Evolutionary conservation across 2,888 invertebrate genomes (phyloP).

Genomic region (Xestoiulus laeticollis): DNA sequence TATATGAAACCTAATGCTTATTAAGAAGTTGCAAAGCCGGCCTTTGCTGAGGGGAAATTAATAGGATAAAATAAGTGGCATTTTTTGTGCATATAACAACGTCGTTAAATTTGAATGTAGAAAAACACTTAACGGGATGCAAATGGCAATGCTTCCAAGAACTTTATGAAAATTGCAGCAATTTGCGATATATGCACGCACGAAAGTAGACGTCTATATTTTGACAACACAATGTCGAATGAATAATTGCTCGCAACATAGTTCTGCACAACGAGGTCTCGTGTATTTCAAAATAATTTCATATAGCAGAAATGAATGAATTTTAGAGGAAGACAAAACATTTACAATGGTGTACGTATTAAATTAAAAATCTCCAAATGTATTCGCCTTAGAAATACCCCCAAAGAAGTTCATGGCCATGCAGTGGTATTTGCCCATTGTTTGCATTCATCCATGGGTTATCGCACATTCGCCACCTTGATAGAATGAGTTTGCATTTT

Average conservation of each 20-base stretch:
- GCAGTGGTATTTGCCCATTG: background rate
- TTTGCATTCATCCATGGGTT: background rate
- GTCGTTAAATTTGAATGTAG: constrained; percentile 7
- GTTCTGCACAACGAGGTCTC: too few species aligned
- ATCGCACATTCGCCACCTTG: background rate
- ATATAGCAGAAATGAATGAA: too few species aligned
- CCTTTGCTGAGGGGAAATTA: constrained; percentile 2
- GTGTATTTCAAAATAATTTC: too few species aligned
- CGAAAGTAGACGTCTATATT: too few species aligned
- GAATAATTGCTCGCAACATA: too few species aligned
- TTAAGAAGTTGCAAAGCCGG: background rate
- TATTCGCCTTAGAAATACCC: background rate
- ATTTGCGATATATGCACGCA: too few species aligned
- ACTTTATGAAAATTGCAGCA: too few species aligned
- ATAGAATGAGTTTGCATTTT: background rate
- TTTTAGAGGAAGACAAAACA: too few species aligned
- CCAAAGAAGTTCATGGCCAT: background rate
- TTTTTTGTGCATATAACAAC: background rate
- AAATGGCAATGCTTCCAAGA: too few species aligned
- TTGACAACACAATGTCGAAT: too few species aligned
- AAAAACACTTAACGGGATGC: background rate
- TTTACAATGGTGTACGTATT: background rate
- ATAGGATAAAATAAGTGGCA: constrained; percentile 17
- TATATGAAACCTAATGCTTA: background rate
- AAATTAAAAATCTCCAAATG: background rate